These are phyloP conservation scores for Drosophila leonis DNA, from an alignment of 2,888 invertebrate species.

Conservation along the genomic window DNA sequence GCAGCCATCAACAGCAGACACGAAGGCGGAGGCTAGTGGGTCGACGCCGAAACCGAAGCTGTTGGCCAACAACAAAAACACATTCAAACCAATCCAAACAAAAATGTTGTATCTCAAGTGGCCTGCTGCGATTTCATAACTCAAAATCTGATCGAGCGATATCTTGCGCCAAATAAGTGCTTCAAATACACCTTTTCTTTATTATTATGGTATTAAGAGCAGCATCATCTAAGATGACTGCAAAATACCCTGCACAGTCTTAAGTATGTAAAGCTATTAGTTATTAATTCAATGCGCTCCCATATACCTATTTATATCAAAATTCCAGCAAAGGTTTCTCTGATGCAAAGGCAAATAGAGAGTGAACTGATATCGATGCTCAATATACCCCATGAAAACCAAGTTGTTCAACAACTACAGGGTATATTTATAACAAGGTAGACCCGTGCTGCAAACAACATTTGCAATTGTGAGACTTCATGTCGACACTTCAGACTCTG, in stretches of 20 bases:
- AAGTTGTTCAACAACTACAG: not conserved
- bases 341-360: no score
- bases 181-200: slow-evolving; percentile 21
- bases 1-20: slow-evolving; percentile 23
- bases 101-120: slow-evolving; percentile 33
- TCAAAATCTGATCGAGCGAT: slow-evolving; percentile 24
- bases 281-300: not conserved
- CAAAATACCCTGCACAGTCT: slow-evolving; percentile 3
- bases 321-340: not conserved
- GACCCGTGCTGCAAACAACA: slow-evolving; percentile 36
- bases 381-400: not conserved
- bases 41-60: slow-evolving; percentile 31
- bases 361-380: no score
- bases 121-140: slow-evolving; percentile 50
- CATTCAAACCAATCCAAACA: slow-evolving; percentile 11
- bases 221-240: slow-evolving; percentile 3
- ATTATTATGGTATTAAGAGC: slow-evolving; percentile 1
- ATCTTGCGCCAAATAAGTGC: slow-evolving; percentile 27
- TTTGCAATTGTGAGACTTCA: slow-evolving; percentile 77
- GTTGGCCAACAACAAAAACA: slow-evolving; percentile 49
- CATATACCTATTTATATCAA: not conserved
- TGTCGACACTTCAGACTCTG: slow-evolving; percentile 73
- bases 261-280: no score
- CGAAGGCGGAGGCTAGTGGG: slow-evolving; percentile 43
- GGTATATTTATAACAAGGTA: slow-evolving; percentile 13